Percentiles rank a stretch among this genome's conserved stretches.
Conservation (phyloP, 1,140 invertebrate genomes). For the Bombus vancouverensis region DNA sequence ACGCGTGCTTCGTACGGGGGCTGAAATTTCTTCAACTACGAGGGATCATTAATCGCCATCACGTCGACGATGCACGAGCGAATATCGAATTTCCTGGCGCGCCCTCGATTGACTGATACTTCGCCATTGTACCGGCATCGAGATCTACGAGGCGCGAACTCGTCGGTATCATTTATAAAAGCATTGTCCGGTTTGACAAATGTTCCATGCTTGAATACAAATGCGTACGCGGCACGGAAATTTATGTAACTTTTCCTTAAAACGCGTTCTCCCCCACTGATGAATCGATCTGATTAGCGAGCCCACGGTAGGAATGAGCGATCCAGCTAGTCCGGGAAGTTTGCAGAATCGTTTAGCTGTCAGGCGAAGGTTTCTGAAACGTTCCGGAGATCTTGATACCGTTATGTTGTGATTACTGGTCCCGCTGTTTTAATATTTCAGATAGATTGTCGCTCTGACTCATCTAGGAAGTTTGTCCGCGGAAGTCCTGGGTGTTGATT, state of each 20-base stretch:
- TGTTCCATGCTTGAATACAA: conserved; percentile 40
- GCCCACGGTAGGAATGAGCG: neutral
- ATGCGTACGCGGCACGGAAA: conserved; percentile 28
- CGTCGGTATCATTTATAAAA: conserved; percentile 64
- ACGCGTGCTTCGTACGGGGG: neutral
- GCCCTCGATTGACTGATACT: conserved; percentile 69
- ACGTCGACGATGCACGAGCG: conserved; percentile 51
- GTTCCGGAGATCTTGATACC: neutral
- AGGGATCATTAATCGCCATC: conserved; percentile 63
- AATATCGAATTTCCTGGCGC: conserved; percentile 74
- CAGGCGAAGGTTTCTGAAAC: neutral
- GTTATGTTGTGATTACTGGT: neutral
- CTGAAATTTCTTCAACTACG: conserved; percentile 29
- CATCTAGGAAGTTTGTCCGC: neutral
- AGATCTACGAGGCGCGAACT: conserved; percentile 63
- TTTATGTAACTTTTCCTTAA: conserved; percentile 38
- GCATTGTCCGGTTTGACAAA: conserved; percentile 65
- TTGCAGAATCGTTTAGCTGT: conserved; percentile 2
- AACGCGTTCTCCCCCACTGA: neutral
- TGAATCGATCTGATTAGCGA: conserved; percentile 28
- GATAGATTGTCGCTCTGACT: neutral
- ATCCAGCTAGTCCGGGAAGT: neutral
- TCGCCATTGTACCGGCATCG: conserved; percentile 62
- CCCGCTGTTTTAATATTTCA: neutral
- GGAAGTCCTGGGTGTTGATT: neutral